phyloP scores from a whole-genome alignment of 2,797 vertebrate genomes.

The Helarctos malayanus region DNA sequence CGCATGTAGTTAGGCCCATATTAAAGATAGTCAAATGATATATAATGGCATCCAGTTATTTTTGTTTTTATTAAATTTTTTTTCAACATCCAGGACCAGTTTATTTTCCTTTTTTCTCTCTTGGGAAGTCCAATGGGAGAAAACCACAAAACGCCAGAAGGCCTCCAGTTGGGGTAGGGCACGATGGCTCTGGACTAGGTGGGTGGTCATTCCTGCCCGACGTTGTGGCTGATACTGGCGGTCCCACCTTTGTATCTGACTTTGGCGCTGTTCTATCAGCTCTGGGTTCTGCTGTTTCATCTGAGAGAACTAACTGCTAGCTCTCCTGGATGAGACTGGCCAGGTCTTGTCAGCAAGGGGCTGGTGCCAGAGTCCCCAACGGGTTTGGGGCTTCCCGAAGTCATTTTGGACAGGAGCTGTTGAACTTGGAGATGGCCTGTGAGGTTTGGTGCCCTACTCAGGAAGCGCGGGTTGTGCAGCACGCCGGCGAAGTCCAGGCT shows the following conservation, averaged over 20 bases:
- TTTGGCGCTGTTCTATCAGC: slow-evolving; percentile 95
- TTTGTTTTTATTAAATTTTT: background rate
- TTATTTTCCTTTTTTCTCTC: background rate
- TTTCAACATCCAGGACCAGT: background rate
- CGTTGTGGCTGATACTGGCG: slow-evolving; percentile 94
- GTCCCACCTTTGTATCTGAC: slow-evolving; percentile 94
- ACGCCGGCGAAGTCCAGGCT: fast-evolving
- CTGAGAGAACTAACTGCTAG: slow-evolving; percentile 94
- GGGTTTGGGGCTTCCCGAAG: slow-evolving; percentile 92
- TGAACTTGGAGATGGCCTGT: slow-evolving; percentile 97
- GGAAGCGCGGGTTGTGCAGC: background rate
- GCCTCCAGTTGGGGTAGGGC: slow-evolving; percentile 67
- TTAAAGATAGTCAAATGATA: background rate
- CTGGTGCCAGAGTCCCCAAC: slow-evolving; percentile 87
- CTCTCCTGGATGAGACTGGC: slow-evolving; percentile 97
- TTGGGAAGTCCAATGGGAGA: background rate
- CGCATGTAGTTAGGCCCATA: background rate
- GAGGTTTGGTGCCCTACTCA: slow-evolving; percentile 91
- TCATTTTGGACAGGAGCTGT: slow-evolving; percentile 96
- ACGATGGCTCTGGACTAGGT: background rate
- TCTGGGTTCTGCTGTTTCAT: slow-evolving; percentile 98
- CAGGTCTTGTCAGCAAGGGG: slow-evolving; percentile 90
- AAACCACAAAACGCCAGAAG: slow-evolving; percentile 15
- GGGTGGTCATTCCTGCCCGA: slow-evolving; percentile 90
- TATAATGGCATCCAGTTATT: background rate